These are phyloP conservation scores for Papilio glaucus DNA, from an alignment of 1,140 invertebrate species.

Conservation along the genomic window DNA sequence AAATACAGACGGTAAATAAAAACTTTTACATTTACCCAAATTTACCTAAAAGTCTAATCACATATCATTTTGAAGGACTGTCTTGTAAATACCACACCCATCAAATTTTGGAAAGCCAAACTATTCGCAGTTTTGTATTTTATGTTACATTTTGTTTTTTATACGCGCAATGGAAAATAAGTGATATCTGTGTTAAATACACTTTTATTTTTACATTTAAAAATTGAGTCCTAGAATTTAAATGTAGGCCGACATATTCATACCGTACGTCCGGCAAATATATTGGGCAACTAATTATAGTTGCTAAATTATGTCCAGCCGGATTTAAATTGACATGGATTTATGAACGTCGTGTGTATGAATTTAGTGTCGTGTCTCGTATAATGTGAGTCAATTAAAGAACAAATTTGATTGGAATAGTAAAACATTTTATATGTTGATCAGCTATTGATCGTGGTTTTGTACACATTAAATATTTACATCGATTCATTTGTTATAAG, in stretches of 20 bases:
- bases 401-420: slow-evolving; percentile 33
- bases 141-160: background rate
- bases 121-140: background rate
- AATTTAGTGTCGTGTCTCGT: background rate
- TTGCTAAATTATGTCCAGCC: slow-evolving; percentile 2
- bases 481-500: no score
- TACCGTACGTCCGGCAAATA: background rate
- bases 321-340: slow-evolving; percentile 11
- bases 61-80: background rate
- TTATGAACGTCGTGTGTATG: slow-evolving; percentile 14
- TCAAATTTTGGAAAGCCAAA: background rate
- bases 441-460: background rate
- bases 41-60: background rate
- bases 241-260: slow-evolving; percentile 1
- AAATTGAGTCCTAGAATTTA: background rate
- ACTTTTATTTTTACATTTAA: slow-evolving; percentile 20
- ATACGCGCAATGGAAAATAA: background rate
- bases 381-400: slow-evolving; percentile 23
- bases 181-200: background rate
- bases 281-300: slow-evolving; percentile 19
- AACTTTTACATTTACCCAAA: background rate
- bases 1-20: background rate
- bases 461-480: no score
- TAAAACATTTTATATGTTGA: slow-evolving; percentile 7
- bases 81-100: background rate